Evolutionary conservation across 2,888 invertebrate species (phyloP).

Genomic region (Aspidiotus destructor): DNA sequence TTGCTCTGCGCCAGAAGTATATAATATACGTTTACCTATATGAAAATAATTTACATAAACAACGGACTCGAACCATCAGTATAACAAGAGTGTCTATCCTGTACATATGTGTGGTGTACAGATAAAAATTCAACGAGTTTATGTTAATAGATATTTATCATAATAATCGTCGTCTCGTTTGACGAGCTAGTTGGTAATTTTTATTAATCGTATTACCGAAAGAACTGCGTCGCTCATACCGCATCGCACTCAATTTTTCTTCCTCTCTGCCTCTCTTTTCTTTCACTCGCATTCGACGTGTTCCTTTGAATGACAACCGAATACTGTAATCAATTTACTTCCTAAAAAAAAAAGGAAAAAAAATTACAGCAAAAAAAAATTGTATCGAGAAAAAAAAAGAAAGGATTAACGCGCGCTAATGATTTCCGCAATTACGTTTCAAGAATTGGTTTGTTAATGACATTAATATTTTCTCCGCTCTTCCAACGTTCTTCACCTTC

Average conservation of each 20-base stretch:
- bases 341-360: conserved; percentile 4
- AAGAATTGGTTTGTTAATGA: conserved; percentile 27
- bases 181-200: conserved; percentile 17
- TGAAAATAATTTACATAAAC: conserved; percentile 28
- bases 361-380: conserved; percentile 16
- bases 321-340: conserved; percentile 22
- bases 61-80: conserved; percentile 17
- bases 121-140: not conserved
- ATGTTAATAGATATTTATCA: conserved; percentile 32
- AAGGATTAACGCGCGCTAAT: conserved; percentile 25
- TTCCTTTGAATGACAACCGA: conserved; percentile 28
- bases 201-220: conserved; percentile 21
- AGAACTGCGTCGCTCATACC: no score
- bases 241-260: no score
- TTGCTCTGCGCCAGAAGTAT: not conserved
- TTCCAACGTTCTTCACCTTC: not conserved
- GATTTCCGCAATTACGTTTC: conserved; percentile 27
- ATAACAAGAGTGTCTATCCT: not conserved
- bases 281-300: no score
- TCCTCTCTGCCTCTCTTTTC: no score
- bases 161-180: conserved; percentile 24
- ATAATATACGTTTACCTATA: not conserved
- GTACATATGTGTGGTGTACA: no score
- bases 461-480: conserved; percentile 17
- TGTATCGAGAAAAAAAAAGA: conserved; percentile 21